Percentiles rank a stretch among this genome's conserved stretches.
Evolutionary conservation across 2,113 vertebrate genomes (phyloP).

Genomic region (Mus pahari): DNA sequence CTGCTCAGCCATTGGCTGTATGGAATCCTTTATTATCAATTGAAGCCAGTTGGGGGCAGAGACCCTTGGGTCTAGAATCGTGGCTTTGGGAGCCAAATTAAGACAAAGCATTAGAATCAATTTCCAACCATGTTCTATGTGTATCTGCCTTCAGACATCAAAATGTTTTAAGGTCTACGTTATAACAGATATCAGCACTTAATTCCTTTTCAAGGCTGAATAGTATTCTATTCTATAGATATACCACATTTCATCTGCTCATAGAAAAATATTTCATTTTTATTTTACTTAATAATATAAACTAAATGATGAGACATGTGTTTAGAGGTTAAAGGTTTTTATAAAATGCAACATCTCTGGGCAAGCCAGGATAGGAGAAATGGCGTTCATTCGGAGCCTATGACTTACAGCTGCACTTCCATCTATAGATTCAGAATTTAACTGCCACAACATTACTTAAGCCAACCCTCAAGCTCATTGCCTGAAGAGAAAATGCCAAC

Average conservation of each 20-base stretch:
- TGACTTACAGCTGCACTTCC: background rate
- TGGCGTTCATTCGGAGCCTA: background rate
- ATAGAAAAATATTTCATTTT: background rate
- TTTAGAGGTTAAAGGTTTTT: conserved; percentile 1
- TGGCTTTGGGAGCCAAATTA: no score
- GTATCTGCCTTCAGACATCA: background rate
- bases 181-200: background rate
- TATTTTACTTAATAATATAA: conserved; percentile 45
- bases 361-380: background rate
- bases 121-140: background rate
- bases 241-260: background rate
- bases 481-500: background rate
- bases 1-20: no score
- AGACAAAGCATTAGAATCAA: no score
- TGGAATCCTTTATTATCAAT: no score
- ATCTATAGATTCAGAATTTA: background rate
- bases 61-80: no score
- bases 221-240: background rate
- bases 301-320: background rate
- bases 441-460: background rate
- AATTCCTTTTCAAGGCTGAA: background rate
- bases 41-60: no score
- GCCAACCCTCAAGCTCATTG: background rate
- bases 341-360: background rate
- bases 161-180: background rate